Percentiles rank a stretch among this genome's conserved stretches.
Evolutionary conservation across 2,888 invertebrate species (phyloP).

Genomic region (Drosophila basisetae): DNA sequence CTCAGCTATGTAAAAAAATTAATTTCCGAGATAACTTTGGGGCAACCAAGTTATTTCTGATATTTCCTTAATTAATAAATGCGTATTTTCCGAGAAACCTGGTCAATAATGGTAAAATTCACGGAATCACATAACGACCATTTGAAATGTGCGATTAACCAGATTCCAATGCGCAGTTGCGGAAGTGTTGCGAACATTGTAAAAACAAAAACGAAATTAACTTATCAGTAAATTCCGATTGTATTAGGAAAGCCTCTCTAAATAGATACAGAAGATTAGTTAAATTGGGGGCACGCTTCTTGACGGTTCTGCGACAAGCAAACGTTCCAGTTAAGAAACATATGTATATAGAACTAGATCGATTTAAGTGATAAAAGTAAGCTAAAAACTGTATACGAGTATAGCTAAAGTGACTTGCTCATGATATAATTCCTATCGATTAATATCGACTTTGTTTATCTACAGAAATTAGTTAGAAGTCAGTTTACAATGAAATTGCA

Average conservation of each 20-base stretch:
- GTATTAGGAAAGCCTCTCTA: conserved; percentile 22
- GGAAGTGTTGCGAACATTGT: conserved; percentile 41
- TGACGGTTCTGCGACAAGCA: neutral
- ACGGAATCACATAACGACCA: conserved; percentile 41
- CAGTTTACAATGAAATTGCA: neutral
- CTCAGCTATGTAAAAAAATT: neutral
- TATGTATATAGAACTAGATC: too few species aligned
- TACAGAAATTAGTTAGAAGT: neutral
- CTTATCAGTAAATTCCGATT: conserved; percentile 37
- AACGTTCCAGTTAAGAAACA: neutral
- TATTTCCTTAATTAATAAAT: conserved; percentile 14
- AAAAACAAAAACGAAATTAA: neutral
- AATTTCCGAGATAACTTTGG: neutral
- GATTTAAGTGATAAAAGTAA: neutral
- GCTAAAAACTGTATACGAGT: neutral
- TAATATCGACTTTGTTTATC: neutral
- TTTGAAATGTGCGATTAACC: conserved; percentile 43
- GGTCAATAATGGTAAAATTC: conserved; percentile 35
- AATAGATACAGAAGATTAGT: conserved; percentile 4
- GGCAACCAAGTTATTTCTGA: neutral
- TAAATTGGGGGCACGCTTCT: neutral
- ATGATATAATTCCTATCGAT: neutral
- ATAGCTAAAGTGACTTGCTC: neutral
- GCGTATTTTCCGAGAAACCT: conserved; percentile 14
- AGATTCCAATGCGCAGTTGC: conserved; percentile 41